Evolutionary conservation across 64 coral and sea anemone genomes (phyloP).

Genomic region (Montipora cactus): DNA sequence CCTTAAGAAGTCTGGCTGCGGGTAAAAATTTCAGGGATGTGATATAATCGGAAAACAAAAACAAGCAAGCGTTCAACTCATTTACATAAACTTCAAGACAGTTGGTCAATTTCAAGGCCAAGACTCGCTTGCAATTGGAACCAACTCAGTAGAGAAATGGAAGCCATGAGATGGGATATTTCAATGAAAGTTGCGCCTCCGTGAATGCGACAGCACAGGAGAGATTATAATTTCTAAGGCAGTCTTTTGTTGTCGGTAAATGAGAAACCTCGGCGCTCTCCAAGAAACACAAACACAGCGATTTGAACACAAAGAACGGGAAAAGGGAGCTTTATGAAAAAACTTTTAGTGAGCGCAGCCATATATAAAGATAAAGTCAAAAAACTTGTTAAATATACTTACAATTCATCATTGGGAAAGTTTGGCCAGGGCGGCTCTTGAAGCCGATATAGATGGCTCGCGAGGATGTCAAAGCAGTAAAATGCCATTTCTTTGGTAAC

Average conservation of each 20-base stretch:
- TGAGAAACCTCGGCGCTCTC: not conserved
- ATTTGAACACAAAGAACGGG: not conserved
- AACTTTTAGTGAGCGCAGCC: not conserved
- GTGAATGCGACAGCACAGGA: too few relatives aligned
- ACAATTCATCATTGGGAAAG: slow-evolving; percentile 97
- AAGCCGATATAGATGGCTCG: slow-evolving; percentile 85
- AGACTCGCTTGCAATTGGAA: not conserved
- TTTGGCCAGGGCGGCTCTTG: slow-evolving; percentile 90
- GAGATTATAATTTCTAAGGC: too few relatives aligned
- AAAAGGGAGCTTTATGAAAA: not conserved
- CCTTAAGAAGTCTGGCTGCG: not conserved
- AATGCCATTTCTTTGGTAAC: slow-evolving; percentile 99
- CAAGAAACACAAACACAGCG: too few relatives aligned
- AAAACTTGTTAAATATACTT: slow-evolving; percentile 56
- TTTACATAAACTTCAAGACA: slow-evolving; percentile 21
- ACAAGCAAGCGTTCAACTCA: slow-evolving; percentile 24
- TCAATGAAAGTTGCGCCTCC: not conserved
- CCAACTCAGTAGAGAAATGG: too few relatives aligned
- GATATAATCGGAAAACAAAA: slow-evolving; percentile 46
- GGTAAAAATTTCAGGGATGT: slow-evolving; percentile 6
- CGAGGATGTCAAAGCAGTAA: slow-evolving; percentile 97
- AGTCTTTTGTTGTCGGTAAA: slow-evolving; percentile 33
- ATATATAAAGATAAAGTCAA: not conserved
- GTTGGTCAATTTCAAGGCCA: slow-evolving; percentile 5
- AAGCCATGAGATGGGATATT: not conserved